phyloP scores from a whole-genome alignment of 2,113 vertebrate genomes.

The Aepyceros melampus region DNA sequence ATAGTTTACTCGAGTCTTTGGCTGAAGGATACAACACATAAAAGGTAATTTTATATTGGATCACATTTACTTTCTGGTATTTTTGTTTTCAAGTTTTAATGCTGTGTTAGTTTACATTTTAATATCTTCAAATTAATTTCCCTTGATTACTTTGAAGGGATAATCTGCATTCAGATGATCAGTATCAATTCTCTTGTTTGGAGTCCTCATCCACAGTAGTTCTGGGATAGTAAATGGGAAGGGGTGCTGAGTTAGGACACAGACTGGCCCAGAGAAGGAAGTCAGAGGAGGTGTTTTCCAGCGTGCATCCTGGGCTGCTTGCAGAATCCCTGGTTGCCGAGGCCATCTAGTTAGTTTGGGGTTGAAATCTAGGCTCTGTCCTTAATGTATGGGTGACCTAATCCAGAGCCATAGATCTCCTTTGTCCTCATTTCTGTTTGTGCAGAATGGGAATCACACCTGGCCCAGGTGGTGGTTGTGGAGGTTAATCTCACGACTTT shows the following conservation, averaged over 20 bases:
- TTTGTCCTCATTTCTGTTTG: not conserved
- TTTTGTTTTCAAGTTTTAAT: constrained; percentile 26
- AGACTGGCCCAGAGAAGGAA: not conserved
- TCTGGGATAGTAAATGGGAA: not conserved
- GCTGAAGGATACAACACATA: not conserved
- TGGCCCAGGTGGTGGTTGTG: not conserved
- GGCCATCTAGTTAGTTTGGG: not conserved
- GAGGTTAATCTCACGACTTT: not conserved
- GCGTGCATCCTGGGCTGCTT: not conserved
- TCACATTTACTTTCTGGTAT: not conserved
- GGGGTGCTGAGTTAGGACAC: not conserved
- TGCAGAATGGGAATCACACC: not conserved
- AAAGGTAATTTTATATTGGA: not conserved
- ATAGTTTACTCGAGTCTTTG: not conserved
- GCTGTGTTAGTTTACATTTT: not conserved
- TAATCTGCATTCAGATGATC: not conserved
- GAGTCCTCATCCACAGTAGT: not conserved
- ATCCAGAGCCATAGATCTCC: not conserved
- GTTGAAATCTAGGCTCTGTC: not conserved
- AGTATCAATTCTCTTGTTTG: not conserved
- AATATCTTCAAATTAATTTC: not conserved
- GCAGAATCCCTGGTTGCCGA: not conserved
- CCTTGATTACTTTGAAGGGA: not conserved
- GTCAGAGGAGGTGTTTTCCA: not conserved
- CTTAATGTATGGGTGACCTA: not conserved